Evolutionary conservation across 2,888 invertebrate genomes (phyloP).

Genomic region (Nudaria mundana): DNA sequence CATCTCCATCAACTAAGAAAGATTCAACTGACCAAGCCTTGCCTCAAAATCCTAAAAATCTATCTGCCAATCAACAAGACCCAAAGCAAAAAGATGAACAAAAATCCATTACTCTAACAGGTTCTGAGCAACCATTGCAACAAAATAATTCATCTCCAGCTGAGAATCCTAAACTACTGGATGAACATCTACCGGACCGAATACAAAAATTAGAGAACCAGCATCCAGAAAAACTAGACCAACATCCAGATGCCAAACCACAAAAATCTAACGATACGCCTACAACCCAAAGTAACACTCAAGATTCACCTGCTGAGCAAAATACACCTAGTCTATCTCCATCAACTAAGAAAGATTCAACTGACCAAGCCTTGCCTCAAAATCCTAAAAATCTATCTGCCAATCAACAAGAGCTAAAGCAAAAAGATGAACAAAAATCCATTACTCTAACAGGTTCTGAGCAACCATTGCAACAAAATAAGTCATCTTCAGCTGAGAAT

Average conservation of each 20-base stretch:
- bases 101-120: neutral
- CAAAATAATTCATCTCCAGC: neutral
- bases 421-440: no score
- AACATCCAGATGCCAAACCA: no score
- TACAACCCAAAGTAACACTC: neutral
- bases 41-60: no score
- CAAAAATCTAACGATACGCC: neutral
- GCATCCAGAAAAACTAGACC: no score
- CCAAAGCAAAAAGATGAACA: neutral
- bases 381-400: no score
- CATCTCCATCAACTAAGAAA: conserved; percentile 14
- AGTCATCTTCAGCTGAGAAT: no score
- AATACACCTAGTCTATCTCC: neutral
- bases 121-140: neutral
- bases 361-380: no score
- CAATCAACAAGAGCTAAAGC: no score
- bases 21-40: conserved; percentile 7
- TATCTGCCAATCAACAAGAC: no score
- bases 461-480: no score
- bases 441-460: no score
- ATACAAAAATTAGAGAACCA: neutral
- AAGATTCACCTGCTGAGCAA: neutral
- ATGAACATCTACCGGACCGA: neutral
- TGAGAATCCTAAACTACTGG: neutral
- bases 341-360: no score